Conservation (phyloP, 2,113 vertebrate genomes). For the Passer montanus region DNA sequence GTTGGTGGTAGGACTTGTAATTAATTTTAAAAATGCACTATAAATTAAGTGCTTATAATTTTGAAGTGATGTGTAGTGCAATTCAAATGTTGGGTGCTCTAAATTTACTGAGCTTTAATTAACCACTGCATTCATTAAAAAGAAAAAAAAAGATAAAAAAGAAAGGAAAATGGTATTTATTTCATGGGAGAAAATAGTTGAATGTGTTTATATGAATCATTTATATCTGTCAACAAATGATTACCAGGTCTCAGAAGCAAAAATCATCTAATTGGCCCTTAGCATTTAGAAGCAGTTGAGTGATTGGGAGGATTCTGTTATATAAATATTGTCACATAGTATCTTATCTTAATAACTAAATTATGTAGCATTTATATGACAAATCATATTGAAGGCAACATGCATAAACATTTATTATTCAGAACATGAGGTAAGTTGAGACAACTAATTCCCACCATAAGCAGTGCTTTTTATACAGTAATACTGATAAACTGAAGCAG, state of each 20-base stretch:
- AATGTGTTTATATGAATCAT: conserved; percentile 2
- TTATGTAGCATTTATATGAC: conserved; percentile 20
- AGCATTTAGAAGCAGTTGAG: conserved; percentile 8
- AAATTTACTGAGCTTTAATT: conserved; percentile 29
- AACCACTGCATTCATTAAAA: background rate
- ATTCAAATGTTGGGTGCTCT: background rate
- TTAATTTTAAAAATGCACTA: background rate
- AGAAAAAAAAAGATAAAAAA: background rate
- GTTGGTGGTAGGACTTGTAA: background rate
- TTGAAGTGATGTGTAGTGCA: background rate
- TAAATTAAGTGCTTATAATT: conserved; percentile 22
- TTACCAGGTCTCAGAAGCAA: conserved; percentile 33
- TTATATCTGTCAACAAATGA: conserved; percentile 35
- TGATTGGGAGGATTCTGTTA: conserved; percentile 13
- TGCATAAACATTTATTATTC: conserved; percentile 33
- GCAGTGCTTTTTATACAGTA: background rate
- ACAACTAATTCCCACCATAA: conserved; percentile 18
- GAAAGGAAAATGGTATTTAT: background rate
- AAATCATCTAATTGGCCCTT: conserved; percentile 28
- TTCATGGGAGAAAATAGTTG: background rate
- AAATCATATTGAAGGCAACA: conserved; percentile 29
- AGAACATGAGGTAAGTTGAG: background rate
- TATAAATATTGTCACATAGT: conserved; percentile 37
- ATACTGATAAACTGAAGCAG: background rate
- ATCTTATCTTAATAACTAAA: conserved; percentile 37